Conservation (phyloP, 30 jellyfish, hydroid and myxozoan species). For the Hydra vulgaris region DNA sequence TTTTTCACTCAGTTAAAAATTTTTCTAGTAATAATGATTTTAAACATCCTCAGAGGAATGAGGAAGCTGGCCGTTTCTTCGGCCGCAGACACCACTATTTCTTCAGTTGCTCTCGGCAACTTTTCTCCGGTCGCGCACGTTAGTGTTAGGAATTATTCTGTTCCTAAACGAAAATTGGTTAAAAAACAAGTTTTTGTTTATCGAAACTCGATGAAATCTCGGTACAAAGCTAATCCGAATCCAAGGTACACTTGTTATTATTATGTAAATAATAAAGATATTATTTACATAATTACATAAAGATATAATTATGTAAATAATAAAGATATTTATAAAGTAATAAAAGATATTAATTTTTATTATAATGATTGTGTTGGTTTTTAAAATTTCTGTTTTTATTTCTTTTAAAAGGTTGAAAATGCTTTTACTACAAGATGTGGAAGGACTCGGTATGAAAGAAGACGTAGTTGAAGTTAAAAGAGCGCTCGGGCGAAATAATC, state of each 20-base stretch:
- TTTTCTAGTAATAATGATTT: neutral
- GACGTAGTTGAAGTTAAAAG: slow-evolving; percentile 35
- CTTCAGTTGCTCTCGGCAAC: too few species aligned
- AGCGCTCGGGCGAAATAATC: slow-evolving; percentile 18
- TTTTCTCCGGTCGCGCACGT: neutral
- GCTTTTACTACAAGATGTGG: slow-evolving; percentile 30
- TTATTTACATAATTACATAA: too few species aligned
- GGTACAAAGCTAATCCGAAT: slow-evolving; percentile 26
- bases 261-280: too few species aligned
- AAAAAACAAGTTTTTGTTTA: slow-evolving; percentile 26
- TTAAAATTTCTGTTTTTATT: neutral
- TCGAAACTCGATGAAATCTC: slow-evolving; percentile 18
- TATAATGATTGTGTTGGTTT: too few species aligned
- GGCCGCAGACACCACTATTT: neutral
- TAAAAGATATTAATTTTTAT: too few species aligned
- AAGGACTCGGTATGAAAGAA: slow-evolving; percentile 27
- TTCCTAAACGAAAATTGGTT: slow-evolving; percentile 28
- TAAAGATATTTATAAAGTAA: too few species aligned
- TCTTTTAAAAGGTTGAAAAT: slow-evolving; percentile 15
- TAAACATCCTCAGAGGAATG: neutral
- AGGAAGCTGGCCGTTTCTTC: neutral
- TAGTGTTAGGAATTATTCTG: slow-evolving; percentile 12
- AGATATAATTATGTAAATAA: too few species aligned
- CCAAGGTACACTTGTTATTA: slow-evolving; percentile 43
- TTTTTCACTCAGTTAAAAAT: too few species aligned